These are phyloP conservation scores for Schlechtendalia chinensis DNA, from an alignment of 1,140 invertebrate genomes.

Conservation along the genomic window DNA sequence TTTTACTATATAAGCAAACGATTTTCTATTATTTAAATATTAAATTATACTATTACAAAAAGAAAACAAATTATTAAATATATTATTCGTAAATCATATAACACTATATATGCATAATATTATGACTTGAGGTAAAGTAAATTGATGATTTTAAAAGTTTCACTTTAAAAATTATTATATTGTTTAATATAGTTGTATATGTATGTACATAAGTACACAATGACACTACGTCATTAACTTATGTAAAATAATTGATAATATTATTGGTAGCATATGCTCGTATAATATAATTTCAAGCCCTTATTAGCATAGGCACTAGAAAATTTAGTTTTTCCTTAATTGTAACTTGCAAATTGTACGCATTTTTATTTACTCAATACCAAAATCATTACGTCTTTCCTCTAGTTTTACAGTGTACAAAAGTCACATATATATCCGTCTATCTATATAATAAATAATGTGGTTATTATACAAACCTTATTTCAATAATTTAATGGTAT, in stretches of 20 bases:
- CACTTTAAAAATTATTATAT: too few species aligned
- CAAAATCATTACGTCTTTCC: not conserved
- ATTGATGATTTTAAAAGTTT: too few species aligned
- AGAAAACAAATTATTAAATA: too few species aligned
- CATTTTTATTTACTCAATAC: not conserved
- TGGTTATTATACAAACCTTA: not conserved
- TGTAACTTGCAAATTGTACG: not conserved
- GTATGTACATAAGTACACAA: not conserved
- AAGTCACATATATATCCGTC: not conserved
- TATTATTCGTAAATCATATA: too few species aligned
- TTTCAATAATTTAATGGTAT: constrained; percentile 17
- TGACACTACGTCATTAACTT: not conserved
- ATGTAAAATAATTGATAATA: not conserved
- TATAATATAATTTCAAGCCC: not conserved
- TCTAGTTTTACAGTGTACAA: not conserved
- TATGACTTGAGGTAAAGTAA: too few species aligned
- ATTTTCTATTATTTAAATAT: not conserved
- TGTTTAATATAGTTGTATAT: not conserved
- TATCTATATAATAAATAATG: constrained; percentile 1
- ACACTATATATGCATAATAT: too few species aligned
- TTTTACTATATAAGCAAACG: not conserved
- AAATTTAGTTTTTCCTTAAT: not conserved
- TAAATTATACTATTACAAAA: not conserved
- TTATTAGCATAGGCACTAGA: not conserved
- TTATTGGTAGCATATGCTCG: too few species aligned